phyloP scores from a whole-genome alignment of 1,140 invertebrate species.

The Centruroides sculpturatus region DNA sequence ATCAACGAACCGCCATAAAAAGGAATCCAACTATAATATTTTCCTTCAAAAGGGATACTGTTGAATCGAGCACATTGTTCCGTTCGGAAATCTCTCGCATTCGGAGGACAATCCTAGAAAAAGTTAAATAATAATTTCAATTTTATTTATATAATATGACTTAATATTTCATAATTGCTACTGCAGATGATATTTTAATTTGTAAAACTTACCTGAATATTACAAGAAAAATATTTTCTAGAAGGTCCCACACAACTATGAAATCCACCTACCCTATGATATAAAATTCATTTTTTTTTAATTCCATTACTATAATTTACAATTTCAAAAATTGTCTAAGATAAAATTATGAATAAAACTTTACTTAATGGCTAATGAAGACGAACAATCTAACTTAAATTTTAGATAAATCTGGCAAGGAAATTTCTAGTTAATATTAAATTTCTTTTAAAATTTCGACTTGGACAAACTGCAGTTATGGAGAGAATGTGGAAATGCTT shows the following conservation, averaged over 20 bases:
- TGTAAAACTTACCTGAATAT: conserved; percentile 49
- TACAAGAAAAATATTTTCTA: conserved; percentile 75
- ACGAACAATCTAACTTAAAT: no score
- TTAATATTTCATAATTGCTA: background rate
- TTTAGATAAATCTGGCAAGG: no score
- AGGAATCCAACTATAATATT: conserved; percentile 17
- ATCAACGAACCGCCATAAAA: conserved; percentile 5
- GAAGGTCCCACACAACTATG: conserved; percentile 53
- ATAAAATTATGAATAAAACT: no score
- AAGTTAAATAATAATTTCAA: conserved; percentile 8
- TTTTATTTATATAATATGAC: background rate
- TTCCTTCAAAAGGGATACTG: conserved; percentile 52
- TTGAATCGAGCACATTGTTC: conserved; percentile 76
- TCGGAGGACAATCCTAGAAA: conserved; percentile 56
- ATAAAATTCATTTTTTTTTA: no score
- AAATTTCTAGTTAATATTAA: background rate
- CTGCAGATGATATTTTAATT: background rate
- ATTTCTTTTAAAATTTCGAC: conserved; percentile 1
- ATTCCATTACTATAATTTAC: no score
- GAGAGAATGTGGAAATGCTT: conserved; percentile 8
- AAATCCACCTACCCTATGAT: conserved; percentile 35
- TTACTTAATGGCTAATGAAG: no score
- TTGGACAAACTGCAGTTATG: no score
- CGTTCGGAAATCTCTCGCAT: conserved; percentile 56
- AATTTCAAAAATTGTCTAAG: no score